Evolutionary conservation across 2,888 invertebrate species (phyloP), one percentile per base, ranked within the genome.

Genomic region (Pachycephus smyrnensis): DNA sequence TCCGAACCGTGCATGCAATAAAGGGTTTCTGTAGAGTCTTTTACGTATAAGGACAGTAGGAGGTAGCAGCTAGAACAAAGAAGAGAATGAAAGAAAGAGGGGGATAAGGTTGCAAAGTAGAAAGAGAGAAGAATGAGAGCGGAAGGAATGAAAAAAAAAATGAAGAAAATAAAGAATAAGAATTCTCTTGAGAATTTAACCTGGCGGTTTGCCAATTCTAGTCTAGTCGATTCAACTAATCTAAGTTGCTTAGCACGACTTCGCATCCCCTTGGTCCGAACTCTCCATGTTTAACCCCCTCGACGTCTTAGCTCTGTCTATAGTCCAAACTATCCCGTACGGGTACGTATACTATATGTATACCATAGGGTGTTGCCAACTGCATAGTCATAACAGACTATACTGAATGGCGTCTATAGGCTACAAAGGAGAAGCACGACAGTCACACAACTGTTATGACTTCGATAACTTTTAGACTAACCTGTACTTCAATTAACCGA

Each of bases 191-290:
- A 88, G 86, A 88, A 88, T 88, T 88, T 87, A 85, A 84, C 84
- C 87, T 89, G 89, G 90, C 88, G 87, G 85, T 87, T 84, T 84
- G 89, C 90, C 89, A 89, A 84, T 79, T 55, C 80, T 83, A 85
- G 88, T 85, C 88, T 87, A 90, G 89, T 90, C 87, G 89, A 90
- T 89, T 89, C 87, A 88, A 89, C 89, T 90, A 89, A 89, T 90
- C 89, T 88, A 89, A 89, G 90, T 89, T 89, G 89, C 89, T 89
- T 89, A 88, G 89, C 87, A 88, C 88, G 88, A 89, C 87, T 88
- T 89, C 83, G 86, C 77, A 75, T 80, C 85, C 82, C 84, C 82
- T 82, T 82, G 80, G 78, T 77, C 82, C 82, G 69, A 78, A 77
- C 77, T 77, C 76, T 76, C 69, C 79, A 75, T 55, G 68, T 74